Percentiles rank a stretch among this genome's conserved stretches.
Conservation (phyloP, 23 tunicate genomes). For the Trididemnum miniatum region DNA sequence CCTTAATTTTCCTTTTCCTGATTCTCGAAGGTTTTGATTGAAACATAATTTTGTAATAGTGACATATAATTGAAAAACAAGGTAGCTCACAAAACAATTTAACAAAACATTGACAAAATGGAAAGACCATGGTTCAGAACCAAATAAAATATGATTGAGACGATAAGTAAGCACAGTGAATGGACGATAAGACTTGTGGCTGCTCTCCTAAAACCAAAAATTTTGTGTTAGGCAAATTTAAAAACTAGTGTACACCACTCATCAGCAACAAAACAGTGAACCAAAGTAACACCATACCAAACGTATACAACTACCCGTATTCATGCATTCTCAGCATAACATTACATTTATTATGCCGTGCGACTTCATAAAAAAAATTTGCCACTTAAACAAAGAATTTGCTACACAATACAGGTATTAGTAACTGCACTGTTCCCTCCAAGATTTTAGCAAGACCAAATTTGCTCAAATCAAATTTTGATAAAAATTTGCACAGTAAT, state of each 20-base stretch:
- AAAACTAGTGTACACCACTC: too few relatives aligned
- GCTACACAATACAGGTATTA: neutral
- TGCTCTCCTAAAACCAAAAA: conserved; percentile 56
- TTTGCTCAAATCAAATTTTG: too few relatives aligned
- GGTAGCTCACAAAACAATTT: conserved; percentile 42
- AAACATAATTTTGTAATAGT: conserved; percentile 25
- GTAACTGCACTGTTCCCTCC: too few relatives aligned
- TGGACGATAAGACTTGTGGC: conserved; percentile 96
- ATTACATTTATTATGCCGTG: too few relatives aligned
- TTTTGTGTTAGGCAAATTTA: neutral
- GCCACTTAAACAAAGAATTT: neutral
- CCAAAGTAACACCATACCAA: too few relatives aligned
- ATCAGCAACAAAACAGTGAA: too few relatives aligned
- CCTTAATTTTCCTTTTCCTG: neutral
- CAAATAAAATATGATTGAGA: conserved; percentile 63
- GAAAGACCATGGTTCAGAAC: conserved; percentile 58
- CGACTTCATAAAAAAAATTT: neutral
- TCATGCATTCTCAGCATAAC: too few relatives aligned
- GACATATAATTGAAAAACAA: conserved; percentile 40
- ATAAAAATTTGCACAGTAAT: too few relatives aligned
- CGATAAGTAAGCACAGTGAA: conserved; percentile 80
- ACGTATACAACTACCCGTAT: too few relatives aligned
- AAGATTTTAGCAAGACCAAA: too few relatives aligned
- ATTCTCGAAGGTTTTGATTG: neutral
- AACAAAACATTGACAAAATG: conserved; percentile 71